Base-by-base conservation (phyloP, 2,888 invertebrate species). In the Campoplex capitator region DNA sequence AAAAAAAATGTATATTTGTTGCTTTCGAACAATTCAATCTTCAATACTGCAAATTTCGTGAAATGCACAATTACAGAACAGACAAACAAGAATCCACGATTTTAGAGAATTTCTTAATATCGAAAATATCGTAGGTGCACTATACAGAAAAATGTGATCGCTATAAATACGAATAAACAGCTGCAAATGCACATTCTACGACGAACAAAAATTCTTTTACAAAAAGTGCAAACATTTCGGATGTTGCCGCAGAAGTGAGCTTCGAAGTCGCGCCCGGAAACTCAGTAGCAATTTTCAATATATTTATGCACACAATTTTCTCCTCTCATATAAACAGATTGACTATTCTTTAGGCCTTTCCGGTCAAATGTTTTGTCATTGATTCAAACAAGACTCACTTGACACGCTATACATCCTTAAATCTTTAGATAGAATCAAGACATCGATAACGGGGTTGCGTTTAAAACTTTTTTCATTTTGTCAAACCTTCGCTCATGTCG, bases 401-500 rank as follows among this genome's bases (percentile, higher is more conserved):
- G 76, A 68, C 42, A 76, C 42, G 42, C 67, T 76, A 28, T 68
- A 77, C 48, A 83, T 67, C 68, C 70, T 68, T 62, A 71, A 85
- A 54, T 73, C 48, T 79, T 54, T 45, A 48, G 58, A 58, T 23
- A 9, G 23, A 58, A 58, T 45, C 45, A 38, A 38, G 23, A 75
- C 16, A 42, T 38, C 38, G 38, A 38, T 58, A 45, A 23, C 28
- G 28, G 23, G 58, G 13, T 16, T 75, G 56, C 38, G 58, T 28
- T 16, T n/a, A 23, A 58, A 9, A 32, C 45, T 75, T n/a, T 77
- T 84, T 73, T n/a, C 23, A 51, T 51, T 16, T 42, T 23, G 48
- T 79, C 77, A 77, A 73, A 95, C 95, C 95, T 94, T 88, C 95
- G 93, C 62, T 95, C 95, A 88, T 95, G 95, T 86, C 96, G 93